Percentiles rank a stretch among this genome's conserved stretches.
These are phyloP conservation scores for Dipodomys stephensi DNA, from an alignment of 2,113 vertebrate genomes.

Conservation along the genomic window DNA sequence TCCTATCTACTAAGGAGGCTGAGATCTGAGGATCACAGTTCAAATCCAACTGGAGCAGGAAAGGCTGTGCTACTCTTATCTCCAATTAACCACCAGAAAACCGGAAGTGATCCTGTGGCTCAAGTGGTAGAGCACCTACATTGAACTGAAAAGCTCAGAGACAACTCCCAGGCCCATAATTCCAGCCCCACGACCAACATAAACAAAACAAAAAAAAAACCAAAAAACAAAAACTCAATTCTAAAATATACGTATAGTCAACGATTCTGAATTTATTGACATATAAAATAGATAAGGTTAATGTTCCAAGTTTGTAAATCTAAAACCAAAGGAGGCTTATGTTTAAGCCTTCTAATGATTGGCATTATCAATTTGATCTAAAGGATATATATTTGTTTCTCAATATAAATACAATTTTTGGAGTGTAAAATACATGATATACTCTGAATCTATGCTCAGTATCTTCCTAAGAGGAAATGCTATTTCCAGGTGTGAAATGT, in stretches of 20 bases:
- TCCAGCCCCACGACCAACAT: too few species aligned
- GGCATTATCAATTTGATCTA: not conserved
- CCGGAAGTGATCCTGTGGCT: too few species aligned
- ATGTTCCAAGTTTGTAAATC: not conserved
- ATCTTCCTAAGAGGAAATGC: not conserved
- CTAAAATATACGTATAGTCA: not conserved
- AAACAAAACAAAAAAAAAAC: too few species aligned
- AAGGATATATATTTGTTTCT: not conserved
- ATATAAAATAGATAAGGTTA: not conserved
- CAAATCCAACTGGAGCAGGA: too few species aligned
- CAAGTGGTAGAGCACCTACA: too few species aligned
- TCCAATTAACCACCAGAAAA: too few species aligned
- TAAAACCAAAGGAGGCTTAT: not conserved
- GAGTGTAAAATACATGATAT: not conserved
- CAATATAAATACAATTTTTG: not conserved
- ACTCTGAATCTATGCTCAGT: not conserved
- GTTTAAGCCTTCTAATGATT: not conserved
- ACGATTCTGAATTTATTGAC: not conserved
- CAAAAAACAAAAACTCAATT: not conserved
- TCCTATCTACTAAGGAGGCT: too few species aligned
- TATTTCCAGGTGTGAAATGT: not conserved
- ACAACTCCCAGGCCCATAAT: too few species aligned
- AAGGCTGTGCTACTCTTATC: too few species aligned
- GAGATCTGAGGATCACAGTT: too few species aligned
- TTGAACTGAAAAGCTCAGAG: too few species aligned